phyloP scores from a whole-genome alignment of 2,113 vertebrate genomes.

The Oryzias woworae region DNA sequence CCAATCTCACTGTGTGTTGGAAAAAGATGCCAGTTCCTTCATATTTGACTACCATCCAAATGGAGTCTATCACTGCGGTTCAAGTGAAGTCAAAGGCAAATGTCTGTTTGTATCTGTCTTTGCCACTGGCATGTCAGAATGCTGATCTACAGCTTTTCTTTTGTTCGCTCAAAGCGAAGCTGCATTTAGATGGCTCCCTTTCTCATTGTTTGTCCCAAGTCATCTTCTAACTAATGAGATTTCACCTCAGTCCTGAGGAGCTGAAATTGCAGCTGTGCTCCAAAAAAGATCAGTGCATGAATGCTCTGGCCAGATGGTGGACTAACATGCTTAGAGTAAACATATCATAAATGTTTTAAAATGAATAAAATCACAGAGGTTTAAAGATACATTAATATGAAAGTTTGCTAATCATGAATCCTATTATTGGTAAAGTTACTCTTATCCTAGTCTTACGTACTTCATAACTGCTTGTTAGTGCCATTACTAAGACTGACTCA shows the following conservation, averaged over 20 bases:
- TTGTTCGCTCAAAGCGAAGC: constrained; percentile 28
- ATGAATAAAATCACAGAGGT: constrained; percentile 26
- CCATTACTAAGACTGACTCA: no score
- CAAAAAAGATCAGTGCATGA: constrained; percentile 49
- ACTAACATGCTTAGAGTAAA: constrained; percentile 22
- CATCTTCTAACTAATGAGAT: constrained; percentile 74
- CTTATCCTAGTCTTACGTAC: no score
- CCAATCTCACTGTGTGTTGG: constrained; percentile 22
- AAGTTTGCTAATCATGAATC: constrained; percentile 22
- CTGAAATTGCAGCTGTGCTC: constrained; percentile 57
- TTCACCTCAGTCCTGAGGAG: constrained; percentile 72
- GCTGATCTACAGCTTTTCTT: constrained; percentile 35
- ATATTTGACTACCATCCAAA: constrained; percentile 40
- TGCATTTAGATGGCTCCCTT: constrained; percentile 12
- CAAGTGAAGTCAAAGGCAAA: constrained; percentile 8
- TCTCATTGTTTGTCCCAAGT: constrained; percentile 59
- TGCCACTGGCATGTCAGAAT: constrained; percentile 24
- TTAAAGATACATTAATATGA: constrained; percentile 37
- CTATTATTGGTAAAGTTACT: constrained; percentile 5
- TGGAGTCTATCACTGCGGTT: constrained; percentile 30
- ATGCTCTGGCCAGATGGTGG: no score
- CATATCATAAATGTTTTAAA: constrained; percentile 12
- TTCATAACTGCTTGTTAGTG: no score
- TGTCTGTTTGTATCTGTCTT: constrained; percentile 37
- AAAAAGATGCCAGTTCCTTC: constrained; percentile 30